Conservation (phyloP, 2,888 invertebrate genomes). For the Amphipyra tragopoginis region DNA sequence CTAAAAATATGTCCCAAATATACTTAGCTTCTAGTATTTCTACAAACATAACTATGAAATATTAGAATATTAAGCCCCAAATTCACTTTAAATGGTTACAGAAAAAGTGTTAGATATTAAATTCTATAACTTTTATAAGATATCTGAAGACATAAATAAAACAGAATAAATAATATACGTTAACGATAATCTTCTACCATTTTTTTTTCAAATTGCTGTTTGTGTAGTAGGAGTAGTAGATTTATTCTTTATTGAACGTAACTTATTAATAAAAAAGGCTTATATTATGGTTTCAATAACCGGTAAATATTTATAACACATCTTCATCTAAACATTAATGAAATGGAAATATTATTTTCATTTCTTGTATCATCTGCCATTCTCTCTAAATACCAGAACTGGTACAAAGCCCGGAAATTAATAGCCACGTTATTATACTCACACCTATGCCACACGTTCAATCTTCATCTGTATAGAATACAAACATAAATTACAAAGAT, state of each 20-base stretch:
- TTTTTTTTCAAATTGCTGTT: no score
- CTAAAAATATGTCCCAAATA: no score
- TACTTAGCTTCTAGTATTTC: slow-evolving; percentile 20
- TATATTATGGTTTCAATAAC: slow-evolving; percentile 20
- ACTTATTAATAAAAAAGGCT: background rate
- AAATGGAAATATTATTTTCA: slow-evolving; percentile 39
- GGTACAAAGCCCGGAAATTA: slow-evolving; percentile 56
- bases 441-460: slow-evolving; percentile 46
- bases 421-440: slow-evolving; percentile 45
- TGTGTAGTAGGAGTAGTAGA: no score
- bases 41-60: slow-evolving; percentile 1
- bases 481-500: slow-evolving; percentile 60
- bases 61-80: no score
- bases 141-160: background rate
- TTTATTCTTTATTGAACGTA: no score
- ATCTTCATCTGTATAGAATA: slow-evolving; percentile 54
- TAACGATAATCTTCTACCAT: no score
- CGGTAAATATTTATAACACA: slow-evolving; percentile 37
- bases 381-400: slow-evolving; percentile 41
- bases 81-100: no score
- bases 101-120: no score
- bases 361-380: slow-evolving; percentile 33
- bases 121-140: no score
- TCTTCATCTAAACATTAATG: slow-evolving; percentile 35
- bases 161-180: no score